Conservation (phyloP, 1,140 invertebrate species). For the Microplitis mediator region DNA sequence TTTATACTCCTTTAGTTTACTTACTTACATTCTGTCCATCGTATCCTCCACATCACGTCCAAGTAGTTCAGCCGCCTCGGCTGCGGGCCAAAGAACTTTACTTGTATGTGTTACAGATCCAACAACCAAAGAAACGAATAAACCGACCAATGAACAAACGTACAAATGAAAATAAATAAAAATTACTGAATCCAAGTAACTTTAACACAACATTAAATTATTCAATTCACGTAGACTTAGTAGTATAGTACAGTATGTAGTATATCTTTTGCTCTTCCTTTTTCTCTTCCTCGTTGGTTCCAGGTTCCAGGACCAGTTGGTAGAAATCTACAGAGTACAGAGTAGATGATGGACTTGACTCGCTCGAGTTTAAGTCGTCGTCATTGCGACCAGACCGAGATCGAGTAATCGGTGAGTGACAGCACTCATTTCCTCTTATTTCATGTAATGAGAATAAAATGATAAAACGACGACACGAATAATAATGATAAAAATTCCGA, state of each 20-base stretch:
- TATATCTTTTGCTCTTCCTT: not conserved
- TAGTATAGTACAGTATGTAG: not conserved
- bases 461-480: not conserved
- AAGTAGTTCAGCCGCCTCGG: conserved; percentile 16
- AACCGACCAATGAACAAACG: not conserved
- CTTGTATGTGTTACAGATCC: not conserved
- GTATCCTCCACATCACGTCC: not conserved
- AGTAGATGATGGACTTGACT: conserved; percentile 11
- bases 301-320: not conserved
- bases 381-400: not conserved
- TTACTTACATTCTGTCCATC: not conserved
- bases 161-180: too few relatives aligned
- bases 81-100: conserved; percentile 29
- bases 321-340: not conserved
- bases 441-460: not conserved
- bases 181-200: not conserved
- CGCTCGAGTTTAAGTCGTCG: not conserved
- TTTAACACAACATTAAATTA: conserved; percentile 10
- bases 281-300: not conserved
- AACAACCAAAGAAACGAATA: not conserved
- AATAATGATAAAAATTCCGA: too few relatives aligned
- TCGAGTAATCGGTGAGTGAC: conserved; percentile 5
- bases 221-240: conserved; percentile 18
- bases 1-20: conserved; percentile 12
- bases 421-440: not conserved